Evolutionary conservation across 2,888 invertebrate species (phyloP), one percentile per base, ranked within the genome.

Genomic region (Melanostoma mellinum): DNA sequence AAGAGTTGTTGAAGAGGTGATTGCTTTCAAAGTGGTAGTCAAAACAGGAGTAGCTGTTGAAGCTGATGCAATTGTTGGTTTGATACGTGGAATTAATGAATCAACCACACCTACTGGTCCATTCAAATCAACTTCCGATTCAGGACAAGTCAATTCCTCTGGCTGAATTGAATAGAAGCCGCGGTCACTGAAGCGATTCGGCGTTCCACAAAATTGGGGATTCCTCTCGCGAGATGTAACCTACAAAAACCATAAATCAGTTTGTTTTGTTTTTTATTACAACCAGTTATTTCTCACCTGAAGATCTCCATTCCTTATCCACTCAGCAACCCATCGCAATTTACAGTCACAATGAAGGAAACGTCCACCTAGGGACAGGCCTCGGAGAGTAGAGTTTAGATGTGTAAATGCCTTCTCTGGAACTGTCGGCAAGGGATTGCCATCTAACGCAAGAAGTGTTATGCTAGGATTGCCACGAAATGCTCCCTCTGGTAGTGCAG

Each of bases 191-290:
- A 97, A 95, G 85, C 94, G 93, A 1, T 94, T 92, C 1, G 98
- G 98, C 86, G 94, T 94, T 9, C 97, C 97, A 88, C 97, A 98
- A 91, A 97, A 98, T 90, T 98, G 97, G 5, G 97, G 97, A 90
- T 96, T 97, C 87, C 97, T 93, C 91, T 98, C 98, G 52, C 97
- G 93, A 85, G 97, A 97, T 8, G 97, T 97, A 30, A 98, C 91
- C 91, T 91, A 33, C 3, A 74, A 65, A 3, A 38, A 3, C 8
- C n/a, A 44, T 6, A 48, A 46, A 6, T 33, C 0, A 5, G 35
- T 6, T 36, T 32, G 35, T 6, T 36, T 32, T 33, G 35, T 33
- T 2, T 2, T 6, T 20, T 60, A n/a, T 8, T 52, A 33, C 4
- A 40, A 58, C n/a, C 38, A 33, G 33, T n/a, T 44, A 80, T 87